phyloP scores from a whole-genome alignment of 2,113 vertebrate genomes.

The Perca flavescens region DNA sequence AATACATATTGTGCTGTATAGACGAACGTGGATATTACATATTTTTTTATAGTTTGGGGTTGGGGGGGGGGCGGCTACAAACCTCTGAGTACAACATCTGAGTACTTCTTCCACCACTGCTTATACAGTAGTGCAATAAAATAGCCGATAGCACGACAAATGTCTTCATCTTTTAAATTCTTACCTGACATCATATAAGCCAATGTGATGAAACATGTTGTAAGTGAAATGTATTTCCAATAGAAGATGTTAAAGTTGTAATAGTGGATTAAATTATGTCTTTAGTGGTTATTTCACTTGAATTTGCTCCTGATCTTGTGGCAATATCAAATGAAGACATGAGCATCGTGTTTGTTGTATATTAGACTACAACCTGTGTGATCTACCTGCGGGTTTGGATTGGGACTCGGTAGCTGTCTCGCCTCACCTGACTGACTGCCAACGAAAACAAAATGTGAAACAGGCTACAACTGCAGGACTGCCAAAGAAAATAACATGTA shows the following conservation, averaged over 20 bases:
- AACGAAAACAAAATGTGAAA: slow-evolving; percentile 54
- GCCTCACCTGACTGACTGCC: slow-evolving; percentile 63
- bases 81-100: not conserved
- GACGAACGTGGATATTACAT: no score
- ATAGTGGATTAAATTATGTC: not conserved
- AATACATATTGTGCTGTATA: no score
- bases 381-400: slow-evolving; percentile 60
- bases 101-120: not conserved
- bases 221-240: not conserved
- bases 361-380: slow-evolving; percentile 15
- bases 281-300: no score
- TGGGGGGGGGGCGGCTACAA: no score
- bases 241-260: not conserved
- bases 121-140: not conserved
- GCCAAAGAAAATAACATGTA: slow-evolving; percentile 34
- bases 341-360: slow-evolving; percentile 29
- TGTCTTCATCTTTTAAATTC: not conserved
- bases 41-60: no score
- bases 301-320: not conserved
- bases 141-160: not conserved
- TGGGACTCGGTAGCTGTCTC: slow-evolving; percentile 35
- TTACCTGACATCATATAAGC: not conserved
- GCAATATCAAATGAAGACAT: not conserved
- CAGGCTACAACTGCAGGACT: not conserved
- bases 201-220: not conserved